Evolutionary conservation across 2,888 invertebrate species (phyloP), one percentile per base, ranked within the genome.

Genomic region (Alcis repandata): DNA sequence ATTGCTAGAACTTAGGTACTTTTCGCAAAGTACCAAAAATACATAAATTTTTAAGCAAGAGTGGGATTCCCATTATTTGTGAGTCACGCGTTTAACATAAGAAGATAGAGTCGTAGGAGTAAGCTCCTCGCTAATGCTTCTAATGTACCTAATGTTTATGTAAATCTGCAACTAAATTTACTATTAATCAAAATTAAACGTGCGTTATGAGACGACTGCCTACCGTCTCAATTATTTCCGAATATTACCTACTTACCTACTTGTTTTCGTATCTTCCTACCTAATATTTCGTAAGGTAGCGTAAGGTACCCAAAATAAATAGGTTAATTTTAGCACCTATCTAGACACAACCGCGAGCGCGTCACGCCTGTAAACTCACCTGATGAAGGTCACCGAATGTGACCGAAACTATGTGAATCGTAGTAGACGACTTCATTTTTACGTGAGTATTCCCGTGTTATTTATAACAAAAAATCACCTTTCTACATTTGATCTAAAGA

Each of bases 81-180:
- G 56, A 56, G 56, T 56, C 56, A 56, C 15, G 1, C 7, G 32
- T 19, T 56, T 17, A n/a, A 45, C 45, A 46, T 15, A 46, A 40
- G 17, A 56, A 40, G 13, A 4, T n/a, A 11, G 17, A 9, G 10
- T 56, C 45, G 56, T 56, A 56, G 56, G 56, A 45, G 56, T 56
- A 20, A 41, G 45, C 32, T 56, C 32, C 40, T 41, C 15, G 11
- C 53, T 17, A 43, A 43, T 2, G 13, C 20, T 41, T 11, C 54
- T 32, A 15, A 48, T 27, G 27, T n/a, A 27, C 15, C 15, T 27
- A 54, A 33, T 45, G 54, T 17, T 27, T 32, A 54, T 52, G 56
- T 43, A 33, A 56, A 56, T 56, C 41, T 10, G 20, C 36, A 32
- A 54, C 27, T 27, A 8, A 54, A 51, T n/a, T 22, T 19, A 17